phyloP scores from a whole-genome alignment of 2,888 invertebrate species.

The Agrochola litura region DNA sequence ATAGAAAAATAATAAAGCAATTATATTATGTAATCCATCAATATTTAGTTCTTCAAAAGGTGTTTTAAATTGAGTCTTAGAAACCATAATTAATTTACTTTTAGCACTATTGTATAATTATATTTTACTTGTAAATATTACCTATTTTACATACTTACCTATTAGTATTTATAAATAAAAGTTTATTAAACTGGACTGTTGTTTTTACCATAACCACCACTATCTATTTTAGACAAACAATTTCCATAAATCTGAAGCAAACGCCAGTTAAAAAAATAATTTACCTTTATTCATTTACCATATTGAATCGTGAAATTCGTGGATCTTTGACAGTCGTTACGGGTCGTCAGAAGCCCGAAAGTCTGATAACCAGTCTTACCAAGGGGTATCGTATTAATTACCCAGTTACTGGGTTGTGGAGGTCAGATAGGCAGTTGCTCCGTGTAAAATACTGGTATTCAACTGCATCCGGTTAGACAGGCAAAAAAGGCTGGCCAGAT shows the following conservation, averaged over 20 bases:
- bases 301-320: no score
- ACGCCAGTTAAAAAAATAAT: no score
- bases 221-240: neutral
- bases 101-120: neutral
- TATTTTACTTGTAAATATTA: conserved; percentile 25
- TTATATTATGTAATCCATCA: neutral
- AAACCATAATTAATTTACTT: neutral
- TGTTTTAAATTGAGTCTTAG: neutral
- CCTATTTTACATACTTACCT: neutral
- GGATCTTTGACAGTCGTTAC: no score
- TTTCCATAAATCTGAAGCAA: neutral
- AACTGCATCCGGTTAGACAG: no score
- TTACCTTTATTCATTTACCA: no score
- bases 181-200: neutral
- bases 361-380: no score
- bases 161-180: conserved; percentile 32
- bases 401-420: no score
- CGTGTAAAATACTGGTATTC: no score
- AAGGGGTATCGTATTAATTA: no score
- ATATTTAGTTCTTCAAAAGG: neutral
- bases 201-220: neutral
- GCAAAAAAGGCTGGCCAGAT: no score
- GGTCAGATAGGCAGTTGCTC: no score
- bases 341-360: no score
- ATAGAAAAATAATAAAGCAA: neutral